Conservation (phyloP, 53 echinoderm and acorn worm genomes). For the Temnopleurus reevesii region DNA sequence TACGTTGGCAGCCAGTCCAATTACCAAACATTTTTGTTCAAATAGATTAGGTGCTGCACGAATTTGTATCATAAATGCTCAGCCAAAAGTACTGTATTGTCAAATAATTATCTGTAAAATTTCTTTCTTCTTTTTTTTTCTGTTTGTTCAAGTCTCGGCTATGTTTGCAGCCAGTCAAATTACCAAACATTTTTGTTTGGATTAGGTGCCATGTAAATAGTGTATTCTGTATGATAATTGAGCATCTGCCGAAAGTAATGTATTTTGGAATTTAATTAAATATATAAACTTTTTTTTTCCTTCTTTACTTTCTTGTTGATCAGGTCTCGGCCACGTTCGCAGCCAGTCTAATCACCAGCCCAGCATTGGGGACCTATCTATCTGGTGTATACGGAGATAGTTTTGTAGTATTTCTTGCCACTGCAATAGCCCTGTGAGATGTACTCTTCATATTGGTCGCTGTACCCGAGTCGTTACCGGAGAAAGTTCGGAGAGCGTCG, state of each 20-base stretch:
- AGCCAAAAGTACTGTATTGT: too few species aligned
- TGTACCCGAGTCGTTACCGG: conserved; percentile 95
- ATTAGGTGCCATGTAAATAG: too few species aligned
- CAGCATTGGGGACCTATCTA: conserved; percentile 87
- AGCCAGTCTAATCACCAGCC: conserved; percentile 96
- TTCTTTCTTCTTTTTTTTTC: too few species aligned
- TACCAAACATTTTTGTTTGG: too few species aligned
- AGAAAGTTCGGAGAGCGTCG: conserved; percentile 93
- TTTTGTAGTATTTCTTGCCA: conserved; percentile 95
- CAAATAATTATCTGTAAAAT: too few species aligned
- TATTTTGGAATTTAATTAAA: too few species aligned
- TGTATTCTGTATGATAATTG: too few species aligned
- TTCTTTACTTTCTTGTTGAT: neutral
- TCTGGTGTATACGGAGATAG: conserved; percentile 85
- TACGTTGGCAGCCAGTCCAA: too few species aligned
- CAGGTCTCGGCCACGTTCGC: conserved; percentile 99
- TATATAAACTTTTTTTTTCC: neutral
- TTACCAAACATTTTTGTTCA: too few species aligned
- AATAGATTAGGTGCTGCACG: too few species aligned
- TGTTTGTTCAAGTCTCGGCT: neutral
- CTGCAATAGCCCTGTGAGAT: conserved; percentile 88
- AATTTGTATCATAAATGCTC: too few species aligned
- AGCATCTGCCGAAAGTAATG: too few species aligned
- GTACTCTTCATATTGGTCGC: conserved; percentile 95
- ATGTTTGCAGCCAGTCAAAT: neutral